Percentiles rank a stretch among this genome's conserved stretches.
Conservation (phyloP, 2,113 vertebrate species). For the Amblyopsis rosae region DNA sequence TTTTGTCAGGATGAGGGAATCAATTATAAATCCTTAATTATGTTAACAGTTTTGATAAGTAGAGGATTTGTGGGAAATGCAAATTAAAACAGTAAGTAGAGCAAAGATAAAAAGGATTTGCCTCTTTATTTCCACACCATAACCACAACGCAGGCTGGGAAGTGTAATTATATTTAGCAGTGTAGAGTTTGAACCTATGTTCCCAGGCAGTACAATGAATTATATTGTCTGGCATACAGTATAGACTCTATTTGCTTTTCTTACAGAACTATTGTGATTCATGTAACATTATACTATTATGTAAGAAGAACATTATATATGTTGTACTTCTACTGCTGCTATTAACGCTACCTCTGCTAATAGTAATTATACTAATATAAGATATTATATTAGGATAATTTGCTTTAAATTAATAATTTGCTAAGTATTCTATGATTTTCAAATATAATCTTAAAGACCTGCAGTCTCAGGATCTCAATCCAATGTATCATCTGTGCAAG, state of each 20-base stretch:
- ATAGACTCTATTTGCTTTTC: conserved; percentile 13
- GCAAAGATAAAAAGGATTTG: conserved; percentile 68
- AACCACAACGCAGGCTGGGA: conserved; percentile 53
- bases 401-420: too few relatives aligned
- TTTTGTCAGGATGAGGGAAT: conserved; percentile 24
- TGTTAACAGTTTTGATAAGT: conserved; percentile 53
- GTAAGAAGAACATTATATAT: too few relatives aligned
- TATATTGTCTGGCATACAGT: conserved; percentile 31
- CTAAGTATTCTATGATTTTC: too few relatives aligned
- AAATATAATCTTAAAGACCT: too few relatives aligned
- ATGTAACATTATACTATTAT: not conserved
- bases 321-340: too few relatives aligned
- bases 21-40: conserved; percentile 61
- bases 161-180: conserved; percentile 50
- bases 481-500: too few relatives aligned
- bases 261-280: conserved; percentile 30
- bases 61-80: conserved; percentile 62
- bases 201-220: conserved; percentile 46
- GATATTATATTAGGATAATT: too few relatives aligned
- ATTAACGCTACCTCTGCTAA: too few relatives aligned
- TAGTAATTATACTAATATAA: too few relatives aligned
- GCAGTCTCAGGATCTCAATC: too few relatives aligned
- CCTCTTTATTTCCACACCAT: conserved; percentile 54
- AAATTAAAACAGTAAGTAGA: conserved; percentile 74
- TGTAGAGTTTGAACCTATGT: conserved; percentile 41